Conservation (phyloP, 2,888 invertebrate species). For the Drosophila percnosoma region DNA sequence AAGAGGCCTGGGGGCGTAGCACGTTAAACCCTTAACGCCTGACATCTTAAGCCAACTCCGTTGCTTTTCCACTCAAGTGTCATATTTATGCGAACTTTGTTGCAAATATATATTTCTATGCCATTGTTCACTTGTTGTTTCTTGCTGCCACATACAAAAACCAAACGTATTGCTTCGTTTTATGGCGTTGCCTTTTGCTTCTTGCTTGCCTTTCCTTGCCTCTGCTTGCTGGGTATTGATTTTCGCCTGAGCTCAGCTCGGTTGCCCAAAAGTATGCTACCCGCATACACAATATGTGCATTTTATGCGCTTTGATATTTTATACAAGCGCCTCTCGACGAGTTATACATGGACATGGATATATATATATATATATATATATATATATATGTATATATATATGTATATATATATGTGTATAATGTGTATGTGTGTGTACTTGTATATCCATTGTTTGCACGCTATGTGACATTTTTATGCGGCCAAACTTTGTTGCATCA, state of each 20-base stretch:
- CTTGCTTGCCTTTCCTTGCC: constrained; percentile 3
- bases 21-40: constrained; percentile 35
- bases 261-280: constrained; percentile 51
- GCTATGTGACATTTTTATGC: constrained; percentile 76
- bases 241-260: constrained; percentile 39
- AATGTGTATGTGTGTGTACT: constrained; percentile 31
- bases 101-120: constrained; percentile 44
- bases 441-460: constrained; percentile 74
- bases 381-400: background rate
- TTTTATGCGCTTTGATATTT: constrained; percentile 75
- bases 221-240: constrained; percentile 55
- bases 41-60: constrained; percentile 26
- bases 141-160: constrained; percentile 10
- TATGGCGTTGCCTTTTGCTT: constrained; percentile 35
- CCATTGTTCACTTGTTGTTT: constrained; percentile 33
- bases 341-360: constrained; percentile 44
- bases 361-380: background rate
- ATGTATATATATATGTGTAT: background rate
- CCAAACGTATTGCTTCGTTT: constrained; percentile 39
- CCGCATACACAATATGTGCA: constrained; percentile 70
- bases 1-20: background rate
- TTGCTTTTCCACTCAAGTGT: constrained; percentile 39
- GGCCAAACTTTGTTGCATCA: constrained; percentile 77
- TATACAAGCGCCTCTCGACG: constrained; percentile 58
- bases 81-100: constrained; percentile 62